Evolutionary conservation across 2,113 vertebrate genomes (phyloP).

Genomic region (Oxygymnocypris stewartii): DNA sequence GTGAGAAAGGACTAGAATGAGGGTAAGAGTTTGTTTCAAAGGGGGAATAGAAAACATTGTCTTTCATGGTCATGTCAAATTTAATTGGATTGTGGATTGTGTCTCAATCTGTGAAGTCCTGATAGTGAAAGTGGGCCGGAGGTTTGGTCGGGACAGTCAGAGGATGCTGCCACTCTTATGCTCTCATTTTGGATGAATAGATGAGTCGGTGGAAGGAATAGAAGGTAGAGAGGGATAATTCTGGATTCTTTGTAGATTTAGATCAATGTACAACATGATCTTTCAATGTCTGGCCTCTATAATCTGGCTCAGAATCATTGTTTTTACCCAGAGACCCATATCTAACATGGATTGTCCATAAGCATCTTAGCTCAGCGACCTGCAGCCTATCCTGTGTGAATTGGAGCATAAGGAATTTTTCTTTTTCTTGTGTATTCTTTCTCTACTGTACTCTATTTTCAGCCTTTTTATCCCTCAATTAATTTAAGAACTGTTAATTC

Average conservation of each 20-base stretch:
- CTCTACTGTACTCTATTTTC: neutral
- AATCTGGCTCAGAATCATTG: constrained; percentile 36
- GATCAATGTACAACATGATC: constrained; percentile 17
- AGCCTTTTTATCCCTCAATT: constrained; percentile 7
- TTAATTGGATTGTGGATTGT: constrained; percentile 52
- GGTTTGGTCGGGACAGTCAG: neutral
- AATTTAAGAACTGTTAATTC: constrained; percentile 52
- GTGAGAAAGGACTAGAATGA: neutral
- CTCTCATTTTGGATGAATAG: neutral
- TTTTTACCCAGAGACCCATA: constrained; percentile 31
- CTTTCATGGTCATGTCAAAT: constrained; percentile 47
- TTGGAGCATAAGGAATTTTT: constrained; percentile 30
- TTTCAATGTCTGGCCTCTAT: neutral
- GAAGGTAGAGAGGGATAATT: neutral
- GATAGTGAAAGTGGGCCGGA: constrained; percentile 44
- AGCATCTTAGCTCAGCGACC: constrained; percentile 28
- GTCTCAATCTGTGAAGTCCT: constrained; percentile 42
- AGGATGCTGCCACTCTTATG: neutral
- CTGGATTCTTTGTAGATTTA: neutral
- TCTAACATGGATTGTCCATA: constrained; percentile 16
- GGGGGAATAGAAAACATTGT: constrained; percentile 19
- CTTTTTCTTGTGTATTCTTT: neutral
- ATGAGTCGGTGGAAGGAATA: constrained; percentile 6
- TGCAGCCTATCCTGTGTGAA: constrained; percentile 33
- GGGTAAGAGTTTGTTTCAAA: neutral